Percentiles rank a stretch among this genome's conserved stretches.
phyloP scores from a whole-genome alignment of 2,797 vertebrate genomes.

The Bucorvus abyssinicus region DNA sequence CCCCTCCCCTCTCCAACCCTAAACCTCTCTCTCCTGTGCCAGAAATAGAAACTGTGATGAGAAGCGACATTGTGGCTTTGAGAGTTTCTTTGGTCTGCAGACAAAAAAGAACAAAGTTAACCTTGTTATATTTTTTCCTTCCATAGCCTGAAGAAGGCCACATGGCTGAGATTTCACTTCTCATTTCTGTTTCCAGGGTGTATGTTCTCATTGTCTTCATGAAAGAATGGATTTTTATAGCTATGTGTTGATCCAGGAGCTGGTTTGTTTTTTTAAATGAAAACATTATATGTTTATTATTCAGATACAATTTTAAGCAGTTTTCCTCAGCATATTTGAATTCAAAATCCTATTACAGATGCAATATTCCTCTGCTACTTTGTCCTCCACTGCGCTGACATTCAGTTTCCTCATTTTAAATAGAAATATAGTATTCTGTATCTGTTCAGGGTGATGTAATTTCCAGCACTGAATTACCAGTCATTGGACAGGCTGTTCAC shows the following conservation, averaged over 20 bases:
- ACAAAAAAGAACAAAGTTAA: conserved; percentile 58
- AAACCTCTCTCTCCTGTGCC: neutral
- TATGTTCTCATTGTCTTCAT: conserved; percentile 44
- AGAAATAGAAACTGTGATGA: conserved; percentile 55
- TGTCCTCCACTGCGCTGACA: conserved; percentile 77
- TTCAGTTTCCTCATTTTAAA: conserved; percentile 81
- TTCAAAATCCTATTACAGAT: conserved; percentile 90
- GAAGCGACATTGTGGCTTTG: conserved; percentile 6
- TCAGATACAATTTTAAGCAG: conserved; percentile 87
- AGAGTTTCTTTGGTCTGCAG: conserved; percentile 38
- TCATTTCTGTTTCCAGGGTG: conserved; percentile 64
- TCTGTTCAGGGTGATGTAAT: conserved; percentile 69
- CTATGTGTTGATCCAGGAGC: conserved; percentile 60
- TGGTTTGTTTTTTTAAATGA: conserved; percentile 77
- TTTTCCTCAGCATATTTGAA: conserved; percentile 90
- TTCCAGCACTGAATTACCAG: conserved; percentile 69
- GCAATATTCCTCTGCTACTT: conserved; percentile 73
- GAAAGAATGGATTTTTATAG: conserved; percentile 62
- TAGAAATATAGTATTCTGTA: conserved; percentile 73
- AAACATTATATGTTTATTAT: conserved; percentile 87
- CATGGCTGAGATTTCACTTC: conserved; percentile 46
- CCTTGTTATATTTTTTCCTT: conserved; percentile 53
- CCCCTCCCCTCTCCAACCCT: neutral
- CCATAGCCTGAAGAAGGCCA: conserved; percentile 60
- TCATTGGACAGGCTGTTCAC: conserved; percentile 67